Percentiles rank a stretch among this genome's conserved stretches.
Evolutionary conservation across 35 echinoderm and acorn worm species (phyloP).

Genomic region (Heliocidaris erythrogramma): DNA sequence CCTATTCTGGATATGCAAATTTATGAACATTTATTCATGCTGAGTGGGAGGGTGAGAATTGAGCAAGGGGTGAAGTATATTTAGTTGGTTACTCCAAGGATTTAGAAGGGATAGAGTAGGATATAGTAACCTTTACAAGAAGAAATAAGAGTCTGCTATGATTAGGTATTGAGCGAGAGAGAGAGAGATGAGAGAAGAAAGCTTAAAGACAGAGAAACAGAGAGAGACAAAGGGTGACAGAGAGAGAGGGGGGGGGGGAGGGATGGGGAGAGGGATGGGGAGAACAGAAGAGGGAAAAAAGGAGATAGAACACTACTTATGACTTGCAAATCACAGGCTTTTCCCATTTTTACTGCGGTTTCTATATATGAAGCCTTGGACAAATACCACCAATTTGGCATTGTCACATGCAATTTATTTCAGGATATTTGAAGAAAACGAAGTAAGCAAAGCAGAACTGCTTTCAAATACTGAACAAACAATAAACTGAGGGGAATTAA

Average conservation of each 20-base stretch:
- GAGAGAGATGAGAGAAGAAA: background rate
- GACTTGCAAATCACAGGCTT: background rate
- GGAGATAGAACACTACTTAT: background rate
- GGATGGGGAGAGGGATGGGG: no score
- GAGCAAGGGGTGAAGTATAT: background rate
- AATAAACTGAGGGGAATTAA: background rate
- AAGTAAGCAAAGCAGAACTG: background rate
- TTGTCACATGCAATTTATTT: constrained; percentile 12
- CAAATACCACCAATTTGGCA: constrained; percentile 1
- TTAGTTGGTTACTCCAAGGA: background rate
- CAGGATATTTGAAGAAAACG: background rate
- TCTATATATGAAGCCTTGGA: background rate
- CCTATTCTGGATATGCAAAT: background rate
- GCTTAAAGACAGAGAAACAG: background rate
- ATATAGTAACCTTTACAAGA: background rate
- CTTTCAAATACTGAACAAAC: background rate
- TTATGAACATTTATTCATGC: background rate
- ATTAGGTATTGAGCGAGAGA: background rate
- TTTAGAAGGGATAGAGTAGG: background rate
- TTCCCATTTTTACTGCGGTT: background rate
- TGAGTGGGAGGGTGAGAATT: background rate
- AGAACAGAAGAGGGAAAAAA: background rate
- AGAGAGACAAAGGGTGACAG: background rate
- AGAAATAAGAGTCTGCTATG: background rate
- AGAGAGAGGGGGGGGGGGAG: no score